Percentiles rank a stretch among this genome's conserved stretches.
Evolutionary conservation across 2,888 invertebrate genomes (phyloP).

Genomic region (Leucania comma): DNA sequence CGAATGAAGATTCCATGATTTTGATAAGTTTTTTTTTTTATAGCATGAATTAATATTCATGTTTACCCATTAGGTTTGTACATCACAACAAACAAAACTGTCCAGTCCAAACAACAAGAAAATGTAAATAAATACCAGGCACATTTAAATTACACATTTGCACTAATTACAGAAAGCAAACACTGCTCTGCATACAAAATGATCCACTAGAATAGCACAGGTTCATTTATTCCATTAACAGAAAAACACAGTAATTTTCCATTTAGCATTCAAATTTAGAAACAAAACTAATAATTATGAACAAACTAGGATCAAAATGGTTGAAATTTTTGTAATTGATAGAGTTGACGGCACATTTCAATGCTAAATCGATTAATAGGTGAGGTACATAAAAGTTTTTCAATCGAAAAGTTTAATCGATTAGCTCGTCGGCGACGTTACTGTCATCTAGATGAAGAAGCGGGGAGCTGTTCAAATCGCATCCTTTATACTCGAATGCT

Average conservation of each 20-base stretch:
- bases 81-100: slow-evolving; percentile 20
- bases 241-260: slow-evolving; percentile 22
- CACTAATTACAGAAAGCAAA: slow-evolving; percentile 49
- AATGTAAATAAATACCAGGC: slow-evolving; percentile 44
- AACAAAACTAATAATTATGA: slow-evolving; percentile 19
- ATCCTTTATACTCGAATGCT: slow-evolving; percentile 77
- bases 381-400: slow-evolving; percentile 73
- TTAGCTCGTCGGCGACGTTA: slow-evolving; percentile 71
- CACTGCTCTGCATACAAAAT: slow-evolving; percentile 40
- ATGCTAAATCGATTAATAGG: slow-evolving; percentile 69
- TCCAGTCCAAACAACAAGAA: slow-evolving; percentile 12
- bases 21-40: neutral
- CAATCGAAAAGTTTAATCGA: slow-evolving; percentile 81
- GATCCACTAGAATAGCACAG: slow-evolving; percentile 34
- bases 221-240: slow-evolving; percentile 13
- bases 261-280: slow-evolving; percentile 28
- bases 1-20: neutral
- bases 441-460: slow-evolving; percentile 73
- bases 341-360: slow-evolving; percentile 55
- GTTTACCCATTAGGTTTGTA: slow-evolving; percentile 24
- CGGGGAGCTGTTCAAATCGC: slow-evolving; percentile 69
- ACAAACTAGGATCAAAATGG: slow-evolving; percentile 35
- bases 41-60: slow-evolving; percentile 11
- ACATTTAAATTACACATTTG: slow-evolving; percentile 47
- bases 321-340: slow-evolving; percentile 53